Conservation (phyloP, 2,888 invertebrate genomes). For the Eucera pruinosa region DNA sequence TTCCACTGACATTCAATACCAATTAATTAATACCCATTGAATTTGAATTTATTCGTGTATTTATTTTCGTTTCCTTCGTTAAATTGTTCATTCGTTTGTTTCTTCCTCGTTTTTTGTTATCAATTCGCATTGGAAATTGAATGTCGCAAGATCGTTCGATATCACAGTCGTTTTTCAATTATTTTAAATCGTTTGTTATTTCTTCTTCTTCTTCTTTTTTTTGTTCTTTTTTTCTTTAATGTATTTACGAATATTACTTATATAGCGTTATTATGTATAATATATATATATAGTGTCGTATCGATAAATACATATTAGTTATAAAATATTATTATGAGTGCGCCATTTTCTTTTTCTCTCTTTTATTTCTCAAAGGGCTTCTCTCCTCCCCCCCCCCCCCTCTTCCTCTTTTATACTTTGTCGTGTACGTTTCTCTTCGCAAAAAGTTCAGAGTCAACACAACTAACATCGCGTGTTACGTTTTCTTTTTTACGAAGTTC, state of each 20-base stretch:
- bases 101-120: no score
- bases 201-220: no score
- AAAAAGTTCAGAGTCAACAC: constrained; percentile 35
- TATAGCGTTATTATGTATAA: constrained; percentile 6
- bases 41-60: no score
- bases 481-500: constrained; percentile 57
- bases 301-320: constrained; percentile 82
- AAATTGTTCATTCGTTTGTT: constrained; percentile 77
- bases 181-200: constrained; percentile 80
- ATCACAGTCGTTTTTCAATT: constrained; percentile 84
- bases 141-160: constrained; percentile 84
- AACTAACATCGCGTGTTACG: constrained; percentile 33
- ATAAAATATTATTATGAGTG: constrained; percentile 83
- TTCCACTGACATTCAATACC: constrained; percentile 82
- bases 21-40: constrained; percentile 78
- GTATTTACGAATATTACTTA: constrained; percentile 82
- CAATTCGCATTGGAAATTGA: constrained; percentile 82
- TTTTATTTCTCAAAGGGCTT: constrained; percentile 69
- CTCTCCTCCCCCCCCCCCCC: no score
- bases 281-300: constrained; percentile 78
- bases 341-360: constrained; percentile 74
- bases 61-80: constrained; percentile 76
- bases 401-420: no score
- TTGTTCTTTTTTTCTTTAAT: no score
- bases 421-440: constrained; percentile 38